Evolutionary conservation across 2,113 vertebrate species (phyloP).

Genomic region (Psophia crepitans): DNA sequence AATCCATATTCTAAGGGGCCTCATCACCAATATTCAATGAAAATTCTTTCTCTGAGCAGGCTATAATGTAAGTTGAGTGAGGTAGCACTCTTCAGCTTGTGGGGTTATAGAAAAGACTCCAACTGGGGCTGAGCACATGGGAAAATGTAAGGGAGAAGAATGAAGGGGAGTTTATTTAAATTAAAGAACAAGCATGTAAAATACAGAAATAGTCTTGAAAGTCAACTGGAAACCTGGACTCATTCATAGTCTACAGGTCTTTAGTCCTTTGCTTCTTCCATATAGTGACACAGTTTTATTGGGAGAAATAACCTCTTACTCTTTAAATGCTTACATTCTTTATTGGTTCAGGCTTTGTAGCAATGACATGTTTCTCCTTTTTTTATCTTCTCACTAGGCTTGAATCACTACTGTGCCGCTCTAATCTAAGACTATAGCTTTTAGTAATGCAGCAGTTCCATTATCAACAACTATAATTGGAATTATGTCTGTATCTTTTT

Average conservation of each 20-base stretch:
- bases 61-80: neutral
- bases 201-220: neutral
- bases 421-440: constrained; percentile 12
- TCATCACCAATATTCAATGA: neutral
- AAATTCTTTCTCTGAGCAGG: neutral
- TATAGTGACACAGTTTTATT: neutral
- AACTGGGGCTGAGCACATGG: neutral
- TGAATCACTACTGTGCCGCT: constrained; percentile 3
- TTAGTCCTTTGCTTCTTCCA: neutral
- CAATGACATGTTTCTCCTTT: neutral
- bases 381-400: constrained; percentile 2
- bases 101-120: neutral
- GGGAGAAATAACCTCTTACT: neutral
- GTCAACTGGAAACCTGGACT: neutral
- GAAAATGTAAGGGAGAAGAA: neutral
- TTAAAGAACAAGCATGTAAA: neutral
- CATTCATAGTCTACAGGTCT: neutral
- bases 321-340: neutral
- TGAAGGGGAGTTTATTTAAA: neutral
- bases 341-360: neutral
- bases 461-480: constrained; percentile 14
- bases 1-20: neutral
- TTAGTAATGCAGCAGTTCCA: constrained; percentile 9
- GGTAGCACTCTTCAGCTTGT: neutral
- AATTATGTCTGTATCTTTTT: constrained; percentile 44